Evolutionary conservation across 2,888 invertebrate species (phyloP).

Genomic region (Girardia tigrina): DNA sequence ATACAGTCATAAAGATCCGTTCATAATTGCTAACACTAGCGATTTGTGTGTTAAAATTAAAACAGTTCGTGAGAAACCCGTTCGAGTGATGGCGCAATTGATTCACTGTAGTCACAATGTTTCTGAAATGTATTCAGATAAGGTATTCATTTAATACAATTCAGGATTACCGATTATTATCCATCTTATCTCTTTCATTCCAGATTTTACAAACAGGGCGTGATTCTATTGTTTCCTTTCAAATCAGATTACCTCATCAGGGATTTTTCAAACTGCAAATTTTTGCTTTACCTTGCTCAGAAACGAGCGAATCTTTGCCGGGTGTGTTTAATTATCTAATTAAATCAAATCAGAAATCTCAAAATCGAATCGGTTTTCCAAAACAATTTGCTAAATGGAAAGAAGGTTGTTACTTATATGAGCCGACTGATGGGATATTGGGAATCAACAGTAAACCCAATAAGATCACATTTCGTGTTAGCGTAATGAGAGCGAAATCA

Average conservation of each 20-base stretch:
- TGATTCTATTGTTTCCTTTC: too few relatives aligned
- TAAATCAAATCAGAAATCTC: constrained; percentile 40
- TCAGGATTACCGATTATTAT: too few relatives aligned
- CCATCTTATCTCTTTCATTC: too few relatives aligned
- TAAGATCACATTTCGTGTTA: constrained; percentile 38
- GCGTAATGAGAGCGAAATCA: constrained; percentile 45
- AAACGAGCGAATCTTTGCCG: constrained; percentile 46
- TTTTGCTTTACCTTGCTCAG: constrained; percentile 44
- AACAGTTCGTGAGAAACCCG: too few relatives aligned
- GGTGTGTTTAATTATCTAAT: constrained; percentile 51
- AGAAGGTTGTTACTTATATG: constrained; percentile 48
- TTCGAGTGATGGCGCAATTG: constrained; percentile 48
- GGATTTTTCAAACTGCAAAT: constrained; percentile 51
- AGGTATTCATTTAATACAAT: too few relatives aligned
- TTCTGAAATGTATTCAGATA: constrained; percentile 45
- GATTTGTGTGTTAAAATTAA: too few relatives aligned
- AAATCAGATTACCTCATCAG: constrained; percentile 42
- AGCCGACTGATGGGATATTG: constrained; percentile 42
- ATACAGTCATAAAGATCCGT: too few relatives aligned
- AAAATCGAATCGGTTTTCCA: constrained; percentile 43
- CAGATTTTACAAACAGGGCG: too few relatives aligned
- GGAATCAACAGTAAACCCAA: too few relatives aligned
- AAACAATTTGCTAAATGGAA: constrained; percentile 51
- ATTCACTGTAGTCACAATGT: constrained; percentile 40
- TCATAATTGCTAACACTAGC: too few relatives aligned